A percentile compares a stretch with the other conserved stretches of the same genome.
Conservation (phyloP, 2,888 invertebrate species). For the Rhodophaea formosa region DNA sequence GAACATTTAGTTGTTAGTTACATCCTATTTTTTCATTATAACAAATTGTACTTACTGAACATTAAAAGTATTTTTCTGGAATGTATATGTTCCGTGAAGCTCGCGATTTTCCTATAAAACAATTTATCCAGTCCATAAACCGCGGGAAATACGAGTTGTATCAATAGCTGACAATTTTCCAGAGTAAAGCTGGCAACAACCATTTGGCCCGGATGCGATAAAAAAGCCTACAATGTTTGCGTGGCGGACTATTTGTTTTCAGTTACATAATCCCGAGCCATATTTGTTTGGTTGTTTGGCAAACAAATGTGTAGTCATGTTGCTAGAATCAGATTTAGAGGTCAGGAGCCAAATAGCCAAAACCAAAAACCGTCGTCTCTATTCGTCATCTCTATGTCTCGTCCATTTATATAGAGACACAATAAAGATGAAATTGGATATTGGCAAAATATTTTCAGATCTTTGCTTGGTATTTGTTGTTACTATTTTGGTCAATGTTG, state of each 20-base stretch:
- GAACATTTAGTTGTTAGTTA: too few relatives aligned
- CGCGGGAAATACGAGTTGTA: slow-evolving; percentile 8
- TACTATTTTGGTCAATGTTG: too few relatives aligned
- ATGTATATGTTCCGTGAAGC: neutral
- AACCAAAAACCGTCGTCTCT: neutral
- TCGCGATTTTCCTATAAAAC: neutral
- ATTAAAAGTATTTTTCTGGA: neutral
- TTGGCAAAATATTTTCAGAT: too few relatives aligned
- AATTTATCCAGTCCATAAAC: slow-evolving; percentile 7
- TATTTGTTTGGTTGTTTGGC: neutral
- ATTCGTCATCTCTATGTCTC: neutral
- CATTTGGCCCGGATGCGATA: slow-evolving; percentile 1
- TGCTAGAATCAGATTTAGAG: neutral
- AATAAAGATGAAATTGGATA: too few relatives aligned
- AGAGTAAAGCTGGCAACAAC: slow-evolving; percentile 8
- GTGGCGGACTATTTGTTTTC: neutral
- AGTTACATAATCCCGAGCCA: neutral
- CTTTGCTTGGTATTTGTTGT: too few relatives aligned
- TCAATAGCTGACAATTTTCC: slow-evolving; percentile 7
- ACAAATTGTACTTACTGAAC: too few relatives aligned
- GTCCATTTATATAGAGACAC: too few relatives aligned
- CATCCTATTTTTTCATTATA: too few relatives aligned
- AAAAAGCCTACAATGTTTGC: slow-evolving; percentile 7
- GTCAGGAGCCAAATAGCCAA: neutral
- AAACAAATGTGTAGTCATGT: neutral